Percentiles rank a stretch among this genome's conserved stretches.
Conservation (phyloP, 2,888 invertebrate species). For the Entomobrya proxima region DNA sequence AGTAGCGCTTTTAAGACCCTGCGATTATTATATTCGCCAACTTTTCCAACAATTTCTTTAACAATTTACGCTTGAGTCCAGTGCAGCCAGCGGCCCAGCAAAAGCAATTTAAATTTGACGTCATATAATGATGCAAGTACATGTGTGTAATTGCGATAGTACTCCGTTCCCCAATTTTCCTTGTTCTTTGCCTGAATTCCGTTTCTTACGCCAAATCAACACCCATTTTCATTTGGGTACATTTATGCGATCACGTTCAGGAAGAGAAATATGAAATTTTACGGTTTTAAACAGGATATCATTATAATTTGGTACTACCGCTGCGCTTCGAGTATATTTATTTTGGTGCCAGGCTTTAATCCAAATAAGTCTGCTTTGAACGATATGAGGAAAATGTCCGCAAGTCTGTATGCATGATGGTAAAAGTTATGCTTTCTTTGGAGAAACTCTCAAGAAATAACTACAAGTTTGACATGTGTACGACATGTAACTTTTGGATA, state of each 20-base stretch:
- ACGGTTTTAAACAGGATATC: background rate
- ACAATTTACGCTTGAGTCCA: background rate
- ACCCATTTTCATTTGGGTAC: background rate
- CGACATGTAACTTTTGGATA: no score
- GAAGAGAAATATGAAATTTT: background rate
- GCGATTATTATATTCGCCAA: background rate
- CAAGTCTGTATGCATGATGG: background rate
- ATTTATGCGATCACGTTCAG: background rate
- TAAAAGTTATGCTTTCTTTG: background rate
- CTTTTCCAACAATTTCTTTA: background rate
- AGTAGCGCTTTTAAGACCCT: background rate
- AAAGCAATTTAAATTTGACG: slow-evolving; percentile 1
- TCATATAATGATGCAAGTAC: background rate
- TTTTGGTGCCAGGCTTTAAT: background rate
- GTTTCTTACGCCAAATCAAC: background rate
- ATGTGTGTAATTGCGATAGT: background rate
- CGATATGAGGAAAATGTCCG: background rate
- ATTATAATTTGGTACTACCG: slow-evolving; percentile 3
- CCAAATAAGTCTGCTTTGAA: background rate
- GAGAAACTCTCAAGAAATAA: no score
- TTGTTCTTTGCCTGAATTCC: background rate
- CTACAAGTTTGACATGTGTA: no score
- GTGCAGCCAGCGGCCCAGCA: background rate
- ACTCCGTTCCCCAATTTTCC: background rate
- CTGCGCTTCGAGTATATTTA: background rate